Percentiles rank a stretch among this genome's conserved stretches.
phyloP scores from a whole-genome alignment of 2,888 invertebrate genomes.

The Temnothorax unifasciatus region DNA sequence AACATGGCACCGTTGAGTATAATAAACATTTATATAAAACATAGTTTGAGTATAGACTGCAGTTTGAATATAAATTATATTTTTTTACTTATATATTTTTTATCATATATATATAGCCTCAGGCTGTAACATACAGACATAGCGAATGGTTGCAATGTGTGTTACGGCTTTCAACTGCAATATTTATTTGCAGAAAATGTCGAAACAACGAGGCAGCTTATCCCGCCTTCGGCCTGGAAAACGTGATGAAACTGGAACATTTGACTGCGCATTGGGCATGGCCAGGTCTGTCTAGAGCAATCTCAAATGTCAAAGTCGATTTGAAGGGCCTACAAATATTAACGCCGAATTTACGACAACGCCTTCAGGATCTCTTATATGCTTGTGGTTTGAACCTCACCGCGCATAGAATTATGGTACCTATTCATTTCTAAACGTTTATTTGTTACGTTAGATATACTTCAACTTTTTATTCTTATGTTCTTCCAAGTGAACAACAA shows the following conservation, averaged over 20 bases:
- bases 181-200: constrained; percentile 88
- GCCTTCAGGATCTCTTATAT: constrained; percentile 88
- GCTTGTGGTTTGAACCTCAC: constrained; percentile 89
- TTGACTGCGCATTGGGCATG: constrained; percentile 90
- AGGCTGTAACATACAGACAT: constrained; percentile 67
- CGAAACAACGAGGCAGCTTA: constrained; percentile 91
- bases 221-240: constrained; percentile 91
- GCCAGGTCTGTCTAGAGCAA: constrained; percentile 86
- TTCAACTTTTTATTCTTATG: neutral
- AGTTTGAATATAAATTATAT: constrained; percentile 2
- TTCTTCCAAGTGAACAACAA: neutral
- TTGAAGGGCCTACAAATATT: constrained; percentile 88
- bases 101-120: constrained; percentile 27
- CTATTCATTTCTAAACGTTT: neutral
- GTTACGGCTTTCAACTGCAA: neutral
- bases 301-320: constrained; percentile 87
- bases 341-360: constrained; percentile 88
- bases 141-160: neutral
- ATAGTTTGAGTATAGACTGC: neutral
- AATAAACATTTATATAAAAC: neutral
- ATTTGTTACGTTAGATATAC: neutral
- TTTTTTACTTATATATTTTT: constrained; percentile 24
- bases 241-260: constrained; percentile 90
- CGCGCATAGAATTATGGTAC: constrained; percentile 87
- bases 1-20: neutral